Evolutionary conservation across 1,140 invertebrate genomes (phyloP).

Genomic region (Spodoptera litura): DNA sequence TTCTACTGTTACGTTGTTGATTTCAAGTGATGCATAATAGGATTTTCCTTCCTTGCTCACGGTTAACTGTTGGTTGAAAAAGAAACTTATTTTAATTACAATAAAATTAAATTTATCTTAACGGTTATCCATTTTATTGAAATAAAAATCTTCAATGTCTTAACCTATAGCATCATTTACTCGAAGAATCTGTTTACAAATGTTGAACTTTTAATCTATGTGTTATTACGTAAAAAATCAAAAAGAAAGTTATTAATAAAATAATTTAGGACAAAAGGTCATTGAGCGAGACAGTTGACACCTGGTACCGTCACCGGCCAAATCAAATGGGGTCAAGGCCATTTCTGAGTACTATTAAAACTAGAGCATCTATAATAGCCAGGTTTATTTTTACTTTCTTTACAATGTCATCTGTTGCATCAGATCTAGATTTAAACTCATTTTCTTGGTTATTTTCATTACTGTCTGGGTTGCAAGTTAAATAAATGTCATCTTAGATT

Average conservation of each 20-base stretch:
- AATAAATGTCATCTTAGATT: not conserved
- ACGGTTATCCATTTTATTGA: too few relatives aligned
- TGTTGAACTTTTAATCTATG: too few relatives aligned
- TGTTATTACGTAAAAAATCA: not conserved
- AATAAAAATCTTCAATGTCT: too few relatives aligned
- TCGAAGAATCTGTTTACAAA: too few relatives aligned
- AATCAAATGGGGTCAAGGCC: constrained; percentile 74
- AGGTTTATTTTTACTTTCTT: constrained; percentile 51
- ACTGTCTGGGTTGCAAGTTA: not conserved
- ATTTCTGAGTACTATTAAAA: constrained; percentile 69
- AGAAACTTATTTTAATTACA: constrained; percentile 7
- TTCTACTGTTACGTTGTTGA: constrained; percentile 97
- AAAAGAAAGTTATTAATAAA: constrained; percentile 51
- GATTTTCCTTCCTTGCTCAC: constrained; percentile 96
- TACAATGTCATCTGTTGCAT: constrained; percentile 14
- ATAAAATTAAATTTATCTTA: too few relatives aligned
- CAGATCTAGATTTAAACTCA: not conserved
- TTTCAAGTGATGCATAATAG: constrained; percentile 96
- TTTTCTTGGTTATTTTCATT: not conserved
- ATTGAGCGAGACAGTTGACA: constrained; percentile 52
- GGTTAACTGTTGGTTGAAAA: constrained; percentile 88
- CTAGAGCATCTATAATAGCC: constrained; percentile 49
- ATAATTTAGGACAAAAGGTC: constrained; percentile 57
- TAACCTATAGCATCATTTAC: too few relatives aligned
- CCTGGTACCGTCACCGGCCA: constrained; percentile 63